Evolutionary conservation across 2,113 vertebrate genomes (phyloP).

Genomic region (Hippocampus comes): DNA sequence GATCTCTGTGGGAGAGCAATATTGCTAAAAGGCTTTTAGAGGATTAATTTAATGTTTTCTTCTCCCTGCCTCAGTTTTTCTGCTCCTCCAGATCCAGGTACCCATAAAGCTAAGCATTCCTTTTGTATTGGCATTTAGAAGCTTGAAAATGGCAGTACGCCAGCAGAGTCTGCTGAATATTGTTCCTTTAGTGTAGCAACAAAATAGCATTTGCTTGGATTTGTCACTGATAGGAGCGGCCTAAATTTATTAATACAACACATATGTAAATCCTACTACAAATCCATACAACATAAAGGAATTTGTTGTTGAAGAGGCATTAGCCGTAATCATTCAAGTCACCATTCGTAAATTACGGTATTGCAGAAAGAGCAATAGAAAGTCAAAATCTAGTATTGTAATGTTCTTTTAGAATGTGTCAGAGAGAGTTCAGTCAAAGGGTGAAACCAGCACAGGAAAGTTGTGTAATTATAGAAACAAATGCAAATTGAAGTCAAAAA

Average conservation of each 20-base stretch:
- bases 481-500: too few relatives aligned
- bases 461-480: too few relatives aligned
- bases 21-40: constrained; percentile 82
- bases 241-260: background rate
- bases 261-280: background rate
- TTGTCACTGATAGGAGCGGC: background rate
- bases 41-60: constrained; percentile 76
- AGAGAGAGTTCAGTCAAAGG: too few relatives aligned
- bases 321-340: too few relatives aligned
- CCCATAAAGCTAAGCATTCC: constrained; percentile 64
- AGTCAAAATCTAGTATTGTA: too few relatives aligned
- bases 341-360: too few relatives aligned
- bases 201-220: background rate
- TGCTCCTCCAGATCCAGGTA: constrained; percentile 62
- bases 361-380: too few relatives aligned
- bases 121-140: constrained; percentile 62
- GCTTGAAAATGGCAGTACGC: constrained; percentile 48
- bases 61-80: constrained; percentile 38
- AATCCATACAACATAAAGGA: background rate
- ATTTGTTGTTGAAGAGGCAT: background rate
- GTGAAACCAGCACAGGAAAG: too few relatives aligned
- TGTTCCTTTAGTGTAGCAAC: constrained; percentile 30
- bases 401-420: too few relatives aligned
- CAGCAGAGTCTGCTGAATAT: constrained; percentile 35
- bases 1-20: constrained; percentile 75